Base-by-base conservation (phyloP, 2,113 vertebrate genomes). In the Clarias magur region DNA sequence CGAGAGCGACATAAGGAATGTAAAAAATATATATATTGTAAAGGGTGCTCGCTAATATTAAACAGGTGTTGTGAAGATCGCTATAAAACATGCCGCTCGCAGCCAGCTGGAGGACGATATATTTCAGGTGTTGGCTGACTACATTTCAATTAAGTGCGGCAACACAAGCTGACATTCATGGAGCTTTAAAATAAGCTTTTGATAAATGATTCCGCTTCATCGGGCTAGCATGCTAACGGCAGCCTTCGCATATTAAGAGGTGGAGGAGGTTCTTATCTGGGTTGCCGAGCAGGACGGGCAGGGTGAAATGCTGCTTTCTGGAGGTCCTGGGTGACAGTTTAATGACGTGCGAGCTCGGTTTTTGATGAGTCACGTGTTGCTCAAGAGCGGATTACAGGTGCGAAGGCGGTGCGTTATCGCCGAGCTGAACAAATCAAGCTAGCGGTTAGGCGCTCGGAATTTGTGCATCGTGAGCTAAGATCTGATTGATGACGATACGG, bases 81-180 rank as follows among this genome's bases (percentile, higher is more conserved):
- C 84, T 90, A 93, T 95, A 95, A 95, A 95, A 92, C 93, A 94
- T 92, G 63, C 91, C 34, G 89, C 89, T 90, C 91, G 79, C 91
- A 89, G 90, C 91, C 90, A 78, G 89, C 89, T 94, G 89, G 91
- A 90, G 88, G 88, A 91, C 92, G 83, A 89, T 93, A 93, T 94
- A 94, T 94, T 93, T 93, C 89, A 89, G 82, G 79, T 80, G 90
- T 86, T 89, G 88, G 90, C 87, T 87, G 91, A 90, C 91, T 93
- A 93, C 93, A 93, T 93, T 93, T 95, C 93, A 94, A 93, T 95
- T 94, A 94, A 94, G 92, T 93, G 91, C 86, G 23, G 92, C 94
- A 93, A 93, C 92, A 92, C 90, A 90, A 90, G 91, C 91, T 93
- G 93, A 95, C 93, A 93, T 94, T 95, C 93, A 94, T 94, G 70